A percentile compares a stretch with the other conserved stretches of the same genome.
These are phyloP conservation scores for Monarcha castaneiventris DNA, from an alignment of 2,113 vertebrate genomes.

Conservation along the genomic window DNA sequence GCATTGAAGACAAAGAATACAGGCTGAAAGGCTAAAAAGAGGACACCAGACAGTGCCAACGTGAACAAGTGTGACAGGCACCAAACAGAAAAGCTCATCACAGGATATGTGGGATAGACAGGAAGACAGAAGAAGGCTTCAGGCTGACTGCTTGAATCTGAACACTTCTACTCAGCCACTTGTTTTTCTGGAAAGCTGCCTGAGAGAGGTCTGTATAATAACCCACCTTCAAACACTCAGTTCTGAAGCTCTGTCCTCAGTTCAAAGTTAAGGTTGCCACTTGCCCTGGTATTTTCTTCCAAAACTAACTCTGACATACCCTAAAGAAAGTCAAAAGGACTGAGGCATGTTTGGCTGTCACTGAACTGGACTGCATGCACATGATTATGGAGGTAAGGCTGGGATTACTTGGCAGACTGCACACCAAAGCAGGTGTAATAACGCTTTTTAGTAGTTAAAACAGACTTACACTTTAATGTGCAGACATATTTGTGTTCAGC, in stretches of 20 bases:
- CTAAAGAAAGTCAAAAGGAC: not conserved
- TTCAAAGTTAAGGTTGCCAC: not conserved
- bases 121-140: not conserved
- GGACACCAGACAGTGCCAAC: not conserved
- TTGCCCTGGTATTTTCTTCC: not conserved
- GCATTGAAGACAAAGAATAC: not conserved
- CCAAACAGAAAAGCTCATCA: not conserved
- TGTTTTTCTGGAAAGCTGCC: not conserved
- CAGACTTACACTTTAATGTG: not conserved
- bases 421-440: not conserved
- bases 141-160: not conserved
- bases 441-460: not conserved
- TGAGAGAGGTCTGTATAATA: not conserved
- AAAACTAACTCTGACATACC: not conserved
- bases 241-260: not conserved
- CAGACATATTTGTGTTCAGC: not conserved
- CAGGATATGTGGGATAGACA: not conserved
- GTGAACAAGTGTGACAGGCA: not conserved
- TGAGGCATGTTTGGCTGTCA: not conserved
- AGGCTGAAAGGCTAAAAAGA: not conserved
- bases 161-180: not conserved
- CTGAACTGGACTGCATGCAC: not conserved
- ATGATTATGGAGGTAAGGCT: not conserved
- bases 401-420: not conserved
- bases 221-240: not conserved